Conservation (phyloP, 2,888 invertebrate species). For the Lampropteryx suffumata region DNA sequence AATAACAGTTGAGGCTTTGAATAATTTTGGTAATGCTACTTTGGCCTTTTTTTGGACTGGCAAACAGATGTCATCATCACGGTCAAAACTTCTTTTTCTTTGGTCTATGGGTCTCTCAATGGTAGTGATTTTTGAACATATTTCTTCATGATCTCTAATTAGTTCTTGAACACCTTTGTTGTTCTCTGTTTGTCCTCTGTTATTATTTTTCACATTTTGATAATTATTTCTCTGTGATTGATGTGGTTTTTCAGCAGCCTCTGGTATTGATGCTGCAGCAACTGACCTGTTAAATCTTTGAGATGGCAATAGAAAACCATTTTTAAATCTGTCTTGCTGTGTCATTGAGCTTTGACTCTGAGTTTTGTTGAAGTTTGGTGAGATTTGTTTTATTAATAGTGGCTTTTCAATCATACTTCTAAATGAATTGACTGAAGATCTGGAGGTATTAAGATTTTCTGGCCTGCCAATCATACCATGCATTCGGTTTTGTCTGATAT, state of each 20-base stretch:
- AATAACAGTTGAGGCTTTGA: slow-evolving; percentile 21
- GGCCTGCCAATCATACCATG: slow-evolving; percentile 40
- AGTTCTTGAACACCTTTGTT: slow-evolving; percentile 13
- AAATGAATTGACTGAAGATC: slow-evolving; percentile 8
- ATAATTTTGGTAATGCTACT: slow-evolving; percentile 38
- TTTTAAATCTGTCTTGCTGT: slow-evolving; percentile 58
- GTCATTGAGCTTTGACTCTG: slow-evolving; percentile 26
- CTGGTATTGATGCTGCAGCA: slow-evolving; percentile 43
- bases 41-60: slow-evolving; percentile 47
- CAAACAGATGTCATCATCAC: slow-evolving; percentile 36
- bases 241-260: slow-evolving; percentile 32
- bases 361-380: slow-evolving; percentile 27
- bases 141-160: slow-evolving; percentile 52
- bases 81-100: slow-evolving; percentile 42
- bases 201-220: slow-evolving; percentile 13
- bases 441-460: slow-evolving; percentile 15
- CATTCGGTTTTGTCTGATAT: slow-evolving; percentile 45
- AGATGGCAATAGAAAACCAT: slow-evolving; percentile 54
- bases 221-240: slow-evolving; percentile 15
- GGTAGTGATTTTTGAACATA: slow-evolving; percentile 44
- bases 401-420: slow-evolving; percentile 11
- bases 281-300: slow-evolving; percentile 59
- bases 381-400: slow-evolving; percentile 6
- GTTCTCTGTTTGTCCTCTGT: slow-evolving; percentile 22
- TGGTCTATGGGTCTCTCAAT: slow-evolving; percentile 34